Evolutionary conservation across 2,888 invertebrate species (phyloP).

Genomic region (Caenorhabditis sp.): DNA sequence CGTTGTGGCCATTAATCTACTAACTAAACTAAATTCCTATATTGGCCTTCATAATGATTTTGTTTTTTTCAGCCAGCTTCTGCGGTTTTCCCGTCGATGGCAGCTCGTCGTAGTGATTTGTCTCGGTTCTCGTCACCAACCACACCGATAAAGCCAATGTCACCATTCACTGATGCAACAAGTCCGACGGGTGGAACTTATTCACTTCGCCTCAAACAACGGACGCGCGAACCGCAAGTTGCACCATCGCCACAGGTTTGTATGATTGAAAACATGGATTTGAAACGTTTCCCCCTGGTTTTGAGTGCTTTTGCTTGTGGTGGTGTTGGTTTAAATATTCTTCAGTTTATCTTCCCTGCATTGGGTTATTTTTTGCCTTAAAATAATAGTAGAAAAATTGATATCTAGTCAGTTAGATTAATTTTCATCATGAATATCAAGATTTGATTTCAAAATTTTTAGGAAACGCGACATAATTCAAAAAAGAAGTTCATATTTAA

Average conservation of each 20-base stretch:
- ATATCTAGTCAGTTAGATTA: no score
- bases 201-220: background rate
- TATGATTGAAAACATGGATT: no score
- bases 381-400: no score
- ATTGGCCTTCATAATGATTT: constrained; percentile 3
- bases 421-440: no score
- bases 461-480: no score
- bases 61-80: constrained; percentile 33
- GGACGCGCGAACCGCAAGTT: background rate
- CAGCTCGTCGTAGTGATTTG: constrained; percentile 29
- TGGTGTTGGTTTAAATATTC: no score
- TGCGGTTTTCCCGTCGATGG: constrained; percentile 35
- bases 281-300: background rate
- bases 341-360: no score
- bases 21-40: background rate
- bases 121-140: constrained; percentile 60
- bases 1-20: background rate
- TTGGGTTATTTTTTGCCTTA: no score
- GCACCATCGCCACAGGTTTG: constrained; percentile 25
- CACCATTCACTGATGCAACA: constrained; percentile 7
- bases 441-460: no score
- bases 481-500: no score
- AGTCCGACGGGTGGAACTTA: background rate
- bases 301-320: no score
- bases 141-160: constrained; percentile 63